phyloP scores from a whole-genome alignment of 2,888 invertebrate species.

The Pristionchus mayeri region DNA sequence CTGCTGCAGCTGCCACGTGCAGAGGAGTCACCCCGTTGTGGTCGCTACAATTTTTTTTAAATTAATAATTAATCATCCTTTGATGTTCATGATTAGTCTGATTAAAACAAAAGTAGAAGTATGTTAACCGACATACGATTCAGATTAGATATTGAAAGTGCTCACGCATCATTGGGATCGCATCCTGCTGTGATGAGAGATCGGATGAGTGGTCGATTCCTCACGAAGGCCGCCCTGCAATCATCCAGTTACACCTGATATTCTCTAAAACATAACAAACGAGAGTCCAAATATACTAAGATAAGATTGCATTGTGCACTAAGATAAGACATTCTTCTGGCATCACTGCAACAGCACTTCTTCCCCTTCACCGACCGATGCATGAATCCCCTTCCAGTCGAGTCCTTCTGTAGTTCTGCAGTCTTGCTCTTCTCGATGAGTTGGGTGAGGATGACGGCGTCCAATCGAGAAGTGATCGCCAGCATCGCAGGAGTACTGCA shows the following conservation, averaged over 20 bases:
- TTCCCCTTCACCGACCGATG: slow-evolving; percentile 37
- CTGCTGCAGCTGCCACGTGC: slow-evolving; percentile 50
- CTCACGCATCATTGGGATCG: slow-evolving; percentile 43
- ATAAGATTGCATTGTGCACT: no score
- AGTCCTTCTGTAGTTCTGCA: neutral
- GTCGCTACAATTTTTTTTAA: no score
- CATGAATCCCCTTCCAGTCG: slow-evolving; percentile 47
- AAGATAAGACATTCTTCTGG: no score
- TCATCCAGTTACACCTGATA: no score
- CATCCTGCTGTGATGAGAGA: slow-evolving; percentile 6
- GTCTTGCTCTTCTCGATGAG: slow-evolving; percentile 45
- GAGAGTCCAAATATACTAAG: no score
- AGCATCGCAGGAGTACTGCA: slow-evolving; percentile 47
- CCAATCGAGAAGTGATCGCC: slow-evolving; percentile 27
- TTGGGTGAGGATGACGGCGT: neutral
- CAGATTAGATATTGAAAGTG: no score
- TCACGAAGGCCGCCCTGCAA: slow-evolving; percentile 45
- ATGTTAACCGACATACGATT: no score
- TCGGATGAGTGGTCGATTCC: neutral
- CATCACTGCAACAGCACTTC: no score
- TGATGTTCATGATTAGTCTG: no score
- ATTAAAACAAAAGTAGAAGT: no score
- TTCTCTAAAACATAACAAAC: no score
- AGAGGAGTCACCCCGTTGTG: slow-evolving; percentile 49
- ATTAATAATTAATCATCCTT: no score